Evolutionary conservation across 2,888 invertebrate species (phyloP).

Genomic region (Fragum sueziense): DNA sequence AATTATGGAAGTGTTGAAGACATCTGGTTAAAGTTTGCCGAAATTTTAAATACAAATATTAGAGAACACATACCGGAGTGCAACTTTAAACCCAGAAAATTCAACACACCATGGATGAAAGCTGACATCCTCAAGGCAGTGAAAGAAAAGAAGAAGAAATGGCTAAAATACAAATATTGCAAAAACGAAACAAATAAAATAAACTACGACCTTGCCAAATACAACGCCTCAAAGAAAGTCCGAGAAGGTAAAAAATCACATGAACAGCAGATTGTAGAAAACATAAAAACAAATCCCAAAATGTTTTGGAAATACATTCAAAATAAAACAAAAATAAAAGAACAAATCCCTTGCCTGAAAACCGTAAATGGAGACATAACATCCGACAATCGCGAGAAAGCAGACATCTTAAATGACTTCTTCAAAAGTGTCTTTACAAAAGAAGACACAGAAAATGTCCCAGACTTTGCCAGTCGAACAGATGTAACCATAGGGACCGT

Average conservation of each 20-base stretch:
- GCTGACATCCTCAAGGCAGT: background rate
- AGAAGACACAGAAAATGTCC: background rate
- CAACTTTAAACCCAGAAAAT: background rate
- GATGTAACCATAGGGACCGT: background rate
- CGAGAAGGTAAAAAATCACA: background rate
- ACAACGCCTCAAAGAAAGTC: background rate
- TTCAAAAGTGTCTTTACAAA: background rate
- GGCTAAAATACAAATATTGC: constrained; percentile 5
- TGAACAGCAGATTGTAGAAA: background rate
- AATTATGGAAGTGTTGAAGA: background rate
- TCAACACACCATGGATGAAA: constrained; percentile 4
- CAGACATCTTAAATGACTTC: background rate
- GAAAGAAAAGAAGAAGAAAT: background rate
- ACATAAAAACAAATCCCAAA: background rate
- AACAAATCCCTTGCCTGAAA: background rate
- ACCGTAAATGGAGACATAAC: background rate
- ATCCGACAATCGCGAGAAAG: background rate
- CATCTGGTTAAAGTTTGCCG: background rate
- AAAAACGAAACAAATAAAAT: background rate
- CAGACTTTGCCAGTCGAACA: background rate
- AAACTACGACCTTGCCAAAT: background rate
- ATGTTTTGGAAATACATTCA: background rate
- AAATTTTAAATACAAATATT: background rate
- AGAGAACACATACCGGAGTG: background rate
- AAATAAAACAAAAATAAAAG: background rate